These are phyloP conservation scores for Chrysaora quinquecirrha DNA, from an alignment of 30 jellyfish, hydroid and myxozoan species.

Conservation along the genomic window DNA sequence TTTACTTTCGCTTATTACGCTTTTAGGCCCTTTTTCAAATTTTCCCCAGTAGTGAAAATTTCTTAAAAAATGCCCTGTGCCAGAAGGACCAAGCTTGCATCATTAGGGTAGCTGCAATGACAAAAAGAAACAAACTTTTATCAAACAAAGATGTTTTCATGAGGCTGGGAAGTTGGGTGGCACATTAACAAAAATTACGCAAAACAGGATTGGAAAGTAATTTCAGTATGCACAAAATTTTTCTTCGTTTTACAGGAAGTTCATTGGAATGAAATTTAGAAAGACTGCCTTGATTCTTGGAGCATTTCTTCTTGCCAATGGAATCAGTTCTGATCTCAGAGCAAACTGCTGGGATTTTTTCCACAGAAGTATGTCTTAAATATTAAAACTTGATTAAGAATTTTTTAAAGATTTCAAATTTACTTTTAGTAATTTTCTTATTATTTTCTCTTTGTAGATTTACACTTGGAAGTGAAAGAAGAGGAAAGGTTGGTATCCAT, in stretches of 20 bases:
- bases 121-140: no score
- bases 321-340: slow-evolving; percentile 52
- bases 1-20: no score
- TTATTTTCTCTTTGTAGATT: slow-evolving; percentile 28
- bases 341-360: slow-evolving; percentile 65
- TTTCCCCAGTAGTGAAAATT: no score
- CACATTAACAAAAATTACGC: no score
- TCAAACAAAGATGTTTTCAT: no score
- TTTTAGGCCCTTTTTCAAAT: no score
- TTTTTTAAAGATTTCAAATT: background rate
- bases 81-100: no score
- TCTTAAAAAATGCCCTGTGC: no score
- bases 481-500: slow-evolving; percentile 49
- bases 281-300: slow-evolving; percentile 46
- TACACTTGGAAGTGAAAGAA: slow-evolving; percentile 29
- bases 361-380: slow-evolving; percentile 20
- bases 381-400: background rate
- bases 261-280: slow-evolving; percentile 44
- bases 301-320: slow-evolving; percentile 64
- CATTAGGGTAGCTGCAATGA: no score
- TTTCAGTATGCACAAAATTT: no score
- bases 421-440: background rate
- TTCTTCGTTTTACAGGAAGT: slow-evolving; percentile 60
- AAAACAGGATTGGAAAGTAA: no score
- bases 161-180: no score